Conservation (phyloP, 2,113 vertebrate species). For the Pteruthius melanotis region DNA sequence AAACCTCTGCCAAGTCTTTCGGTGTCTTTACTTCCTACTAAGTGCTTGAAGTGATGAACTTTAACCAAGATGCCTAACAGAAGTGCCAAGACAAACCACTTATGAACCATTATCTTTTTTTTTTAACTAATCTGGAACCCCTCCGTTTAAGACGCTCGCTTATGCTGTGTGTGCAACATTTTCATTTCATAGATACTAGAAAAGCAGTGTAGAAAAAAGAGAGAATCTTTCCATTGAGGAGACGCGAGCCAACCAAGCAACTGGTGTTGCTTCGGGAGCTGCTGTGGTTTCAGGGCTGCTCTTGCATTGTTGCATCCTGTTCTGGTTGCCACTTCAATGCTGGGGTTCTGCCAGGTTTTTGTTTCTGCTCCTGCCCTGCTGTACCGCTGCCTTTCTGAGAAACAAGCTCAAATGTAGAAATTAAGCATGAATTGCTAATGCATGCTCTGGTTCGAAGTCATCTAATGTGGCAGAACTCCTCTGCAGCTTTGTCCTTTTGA, state of each 20-base stretch:
- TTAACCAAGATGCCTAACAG: neutral
- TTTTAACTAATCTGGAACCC: neutral
- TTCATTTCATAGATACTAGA: neutral
- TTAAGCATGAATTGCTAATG: neutral
- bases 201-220: neutral
- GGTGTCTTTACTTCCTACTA: neutral
- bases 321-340: neutral
- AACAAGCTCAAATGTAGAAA: neutral
- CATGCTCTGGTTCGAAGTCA: neutral
- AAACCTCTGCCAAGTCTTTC: neutral
- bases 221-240: neutral
- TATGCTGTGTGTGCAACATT: neutral
- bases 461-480: neutral
- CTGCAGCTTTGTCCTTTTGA: neutral
- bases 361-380: neutral
- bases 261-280: neutral
- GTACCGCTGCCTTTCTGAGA: neutral
- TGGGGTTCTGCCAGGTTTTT: neutral
- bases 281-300: neutral
- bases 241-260: neutral
- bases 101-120: neutral
- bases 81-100: neutral
- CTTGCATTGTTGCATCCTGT: neutral
- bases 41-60: neutral
- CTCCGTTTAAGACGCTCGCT: neutral